Evolutionary conservation across 2,888 invertebrate genomes (phyloP).

Genomic region (Germaria angustata): DNA sequence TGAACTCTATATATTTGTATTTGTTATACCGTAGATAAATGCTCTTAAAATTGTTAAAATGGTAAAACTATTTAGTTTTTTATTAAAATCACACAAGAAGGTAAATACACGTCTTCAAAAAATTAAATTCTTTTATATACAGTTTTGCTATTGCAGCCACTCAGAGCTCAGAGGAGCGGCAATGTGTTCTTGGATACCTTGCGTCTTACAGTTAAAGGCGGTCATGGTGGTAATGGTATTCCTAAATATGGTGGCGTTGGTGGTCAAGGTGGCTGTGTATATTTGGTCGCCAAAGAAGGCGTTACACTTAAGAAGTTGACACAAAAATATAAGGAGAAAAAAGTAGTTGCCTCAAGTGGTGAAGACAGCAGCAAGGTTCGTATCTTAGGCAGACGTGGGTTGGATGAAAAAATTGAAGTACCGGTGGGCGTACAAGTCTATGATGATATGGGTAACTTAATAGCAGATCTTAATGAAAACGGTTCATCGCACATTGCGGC

Average conservation of each 20-base stretch:
- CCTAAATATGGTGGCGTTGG: slow-evolving; percentile 93
- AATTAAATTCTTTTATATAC: no score
- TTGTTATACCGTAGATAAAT: background rate
- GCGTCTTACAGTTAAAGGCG: slow-evolving; percentile 89
- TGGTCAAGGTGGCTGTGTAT: slow-evolving; percentile 94
- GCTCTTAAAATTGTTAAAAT: slow-evolving; percentile 67
- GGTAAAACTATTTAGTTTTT: slow-evolving; percentile 75
- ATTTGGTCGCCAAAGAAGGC: slow-evolving; percentile 85
- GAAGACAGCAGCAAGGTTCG: slow-evolving; percentile 87
- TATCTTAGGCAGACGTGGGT: slow-evolving; percentile 88
- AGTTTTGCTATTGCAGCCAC: slow-evolving; percentile 71
- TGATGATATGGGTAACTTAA: slow-evolving; percentile 83
- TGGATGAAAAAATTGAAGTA: slow-evolving; percentile 86
- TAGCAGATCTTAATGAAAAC: slow-evolving; percentile 87
- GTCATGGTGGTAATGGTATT: slow-evolving; percentile 87
- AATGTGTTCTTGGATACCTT: slow-evolving; percentile 88
- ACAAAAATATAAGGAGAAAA: slow-evolving; percentile 72
- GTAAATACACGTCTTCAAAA: slow-evolving; percentile 64
- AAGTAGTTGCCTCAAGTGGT: slow-evolving; percentile 84
- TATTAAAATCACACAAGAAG: slow-evolving; percentile 74
- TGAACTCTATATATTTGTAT: no score
- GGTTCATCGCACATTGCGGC: slow-evolving; percentile 87
- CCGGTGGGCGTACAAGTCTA: slow-evolving; percentile 90
- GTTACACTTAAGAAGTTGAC: slow-evolving; percentile 82
- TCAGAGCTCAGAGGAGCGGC: slow-evolving; percentile 75